Evolutionary conservation across 2,888 invertebrate species (phyloP).

Genomic region (Geophilus truncorum): DNA sequence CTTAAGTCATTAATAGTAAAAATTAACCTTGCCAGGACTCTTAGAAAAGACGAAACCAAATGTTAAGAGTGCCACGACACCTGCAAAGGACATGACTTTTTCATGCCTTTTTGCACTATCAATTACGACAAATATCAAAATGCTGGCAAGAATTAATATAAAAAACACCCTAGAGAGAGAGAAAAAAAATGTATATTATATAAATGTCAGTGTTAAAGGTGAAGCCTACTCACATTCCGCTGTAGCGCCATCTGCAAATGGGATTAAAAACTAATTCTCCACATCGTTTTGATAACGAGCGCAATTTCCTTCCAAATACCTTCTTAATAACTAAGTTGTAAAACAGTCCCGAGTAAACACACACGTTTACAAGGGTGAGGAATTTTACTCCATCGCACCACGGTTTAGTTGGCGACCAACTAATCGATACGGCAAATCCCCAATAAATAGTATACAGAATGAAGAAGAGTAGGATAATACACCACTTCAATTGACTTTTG

Average conservation of each 20-base stretch:
- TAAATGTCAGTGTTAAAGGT: neutral
- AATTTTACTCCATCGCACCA: slow-evolving; percentile 68
- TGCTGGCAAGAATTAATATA: neutral
- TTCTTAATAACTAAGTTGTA: slow-evolving; percentile 61
- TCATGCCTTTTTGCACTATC: slow-evolving; percentile 58
- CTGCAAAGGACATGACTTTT: slow-evolving; percentile 65
- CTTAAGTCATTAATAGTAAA: neutral
- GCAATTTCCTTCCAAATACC: neutral
- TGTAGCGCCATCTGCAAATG: neutral
- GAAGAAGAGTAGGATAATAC: neutral
- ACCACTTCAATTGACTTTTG: neutral
- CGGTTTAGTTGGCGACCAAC: neutral
- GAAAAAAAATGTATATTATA: neutral
- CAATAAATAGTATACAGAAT: neutral
- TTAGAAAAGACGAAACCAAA: slow-evolving; percentile 62
- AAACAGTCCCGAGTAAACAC: slow-evolving; percentile 59
- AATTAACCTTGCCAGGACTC: slow-evolving; percentile 54
- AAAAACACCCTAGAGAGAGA: neutral
- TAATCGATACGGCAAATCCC: slow-evolving; percentile 5
- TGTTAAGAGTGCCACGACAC: slow-evolving; percentile 60
- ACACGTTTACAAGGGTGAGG: slow-evolving; percentile 58
- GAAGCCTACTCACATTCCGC: neutral
- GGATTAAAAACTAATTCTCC: neutral
- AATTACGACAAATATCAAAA: slow-evolving; percentile 57
- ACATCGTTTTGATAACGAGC: neutral